These are phyloP conservation scores for Upupa epops DNA, from an alignment of 2,113 vertebrate species.

Conservation along the genomic window DNA sequence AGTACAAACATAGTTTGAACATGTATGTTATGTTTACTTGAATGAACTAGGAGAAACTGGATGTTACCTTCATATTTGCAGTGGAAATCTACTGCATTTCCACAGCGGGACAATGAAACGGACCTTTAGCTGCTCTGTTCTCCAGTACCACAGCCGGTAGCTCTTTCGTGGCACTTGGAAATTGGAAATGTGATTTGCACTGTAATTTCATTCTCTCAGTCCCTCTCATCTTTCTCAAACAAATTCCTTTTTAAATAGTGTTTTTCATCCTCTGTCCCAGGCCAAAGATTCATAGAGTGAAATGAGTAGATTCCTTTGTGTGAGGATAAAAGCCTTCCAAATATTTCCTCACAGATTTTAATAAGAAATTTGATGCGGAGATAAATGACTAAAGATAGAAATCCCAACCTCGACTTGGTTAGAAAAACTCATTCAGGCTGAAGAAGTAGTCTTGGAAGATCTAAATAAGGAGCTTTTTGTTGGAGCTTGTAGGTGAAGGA, in stretches of 20 bases:
- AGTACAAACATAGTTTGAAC: background rate
- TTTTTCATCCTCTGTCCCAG: background rate
- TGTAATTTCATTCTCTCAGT: background rate
- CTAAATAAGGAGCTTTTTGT: background rate
- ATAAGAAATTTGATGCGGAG: conserved; percentile 1
- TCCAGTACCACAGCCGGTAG: rapidly evolving
- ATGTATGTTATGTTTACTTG: background rate
- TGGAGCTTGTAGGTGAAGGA: background rate
- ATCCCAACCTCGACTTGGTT: background rate
- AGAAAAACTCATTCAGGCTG: background rate
- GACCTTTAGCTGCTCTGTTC: background rate
- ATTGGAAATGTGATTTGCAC: background rate
- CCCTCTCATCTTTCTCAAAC: background rate
- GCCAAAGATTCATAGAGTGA: background rate
- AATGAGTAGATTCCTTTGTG: background rate
- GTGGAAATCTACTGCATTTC: background rate
- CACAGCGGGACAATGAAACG: background rate
- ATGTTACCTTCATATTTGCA: background rate
- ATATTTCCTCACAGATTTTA: background rate
- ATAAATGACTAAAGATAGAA: background rate
- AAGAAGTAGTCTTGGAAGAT: background rate
- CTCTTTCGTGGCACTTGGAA: background rate
- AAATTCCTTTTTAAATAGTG: background rate
- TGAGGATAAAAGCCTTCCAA: background rate
- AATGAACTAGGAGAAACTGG: background rate